These are phyloP conservation scores for Pandemis heparana DNA, from an alignment of 2,888 invertebrate genomes.

Conservation along the genomic window DNA sequence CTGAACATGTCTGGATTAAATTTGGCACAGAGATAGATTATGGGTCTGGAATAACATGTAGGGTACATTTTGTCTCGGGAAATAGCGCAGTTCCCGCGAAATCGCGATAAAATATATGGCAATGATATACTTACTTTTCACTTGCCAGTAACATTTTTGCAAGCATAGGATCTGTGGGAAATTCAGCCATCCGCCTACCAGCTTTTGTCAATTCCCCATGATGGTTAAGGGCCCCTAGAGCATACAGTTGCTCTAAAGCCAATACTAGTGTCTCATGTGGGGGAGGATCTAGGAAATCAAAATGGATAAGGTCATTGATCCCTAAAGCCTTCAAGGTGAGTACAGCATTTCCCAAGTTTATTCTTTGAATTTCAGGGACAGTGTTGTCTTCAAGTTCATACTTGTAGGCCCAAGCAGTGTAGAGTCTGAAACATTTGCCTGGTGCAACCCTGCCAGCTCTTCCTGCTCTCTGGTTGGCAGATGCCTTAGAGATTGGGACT, in stretches of 20 bases:
- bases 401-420: constrained; percentile 99
- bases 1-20: no score
- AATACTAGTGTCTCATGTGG: constrained; percentile 96
- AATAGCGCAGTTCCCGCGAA: no score
- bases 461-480: constrained; percentile 98
- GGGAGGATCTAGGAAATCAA: constrained; percentile 99
- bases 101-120: background rate
- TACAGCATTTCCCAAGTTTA: constrained; percentile 99
- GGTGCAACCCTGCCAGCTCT: constrained; percentile 98
- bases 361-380: constrained; percentile 99
- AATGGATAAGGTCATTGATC: constrained; percentile 98
- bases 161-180: constrained; percentile 99
- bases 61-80: no score
- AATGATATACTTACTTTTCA: constrained; percentile 90
- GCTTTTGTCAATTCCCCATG: constrained; percentile 98
- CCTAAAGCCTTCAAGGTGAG: constrained; percentile 98
- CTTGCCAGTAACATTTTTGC: constrained; percentile 99
- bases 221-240: constrained; percentile 98
- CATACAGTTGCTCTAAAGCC: constrained; percentile 98
- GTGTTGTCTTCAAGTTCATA: constrained; percentile 99
- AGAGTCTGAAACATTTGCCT: constrained; percentile 99
- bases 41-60: no score
- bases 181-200: constrained; percentile 99
- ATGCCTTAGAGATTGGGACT: constrained; percentile 99
- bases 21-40: no score